phyloP scores from a whole-genome alignment of 2,113 vertebrate genomes.

The Falco punctatus region DNA sequence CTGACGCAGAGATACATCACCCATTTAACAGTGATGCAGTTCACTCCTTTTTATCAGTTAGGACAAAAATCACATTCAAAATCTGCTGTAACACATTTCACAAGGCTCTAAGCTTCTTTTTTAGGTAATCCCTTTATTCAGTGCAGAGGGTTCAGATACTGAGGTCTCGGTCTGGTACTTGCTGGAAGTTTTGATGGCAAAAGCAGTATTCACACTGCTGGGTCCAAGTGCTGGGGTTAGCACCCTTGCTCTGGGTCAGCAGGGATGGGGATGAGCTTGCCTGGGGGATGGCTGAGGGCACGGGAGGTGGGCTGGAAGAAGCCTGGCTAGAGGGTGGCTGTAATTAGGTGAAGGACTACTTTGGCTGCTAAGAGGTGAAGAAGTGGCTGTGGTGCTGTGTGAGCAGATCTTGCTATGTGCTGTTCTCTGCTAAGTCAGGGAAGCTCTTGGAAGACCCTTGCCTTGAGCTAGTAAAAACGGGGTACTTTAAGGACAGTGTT shows the following conservation, averaged over 20 bases:
- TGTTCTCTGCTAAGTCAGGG: neutral
- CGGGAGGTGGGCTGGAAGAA: neutral
- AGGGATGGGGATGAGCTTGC: neutral
- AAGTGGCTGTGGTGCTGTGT: neutral
- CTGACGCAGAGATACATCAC: neutral
- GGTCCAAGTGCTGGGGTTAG: neutral
- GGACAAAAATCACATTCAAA: neutral
- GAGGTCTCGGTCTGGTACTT: neutral
- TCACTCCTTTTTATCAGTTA: neutral
- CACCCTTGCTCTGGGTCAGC: neutral
- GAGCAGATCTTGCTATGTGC: neutral
- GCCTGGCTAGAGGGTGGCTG: neutral
- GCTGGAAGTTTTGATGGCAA: neutral
- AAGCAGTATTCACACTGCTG: neutral
- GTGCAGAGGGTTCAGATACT: neutral
- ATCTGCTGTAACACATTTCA: neutral
- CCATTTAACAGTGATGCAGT: neutral
- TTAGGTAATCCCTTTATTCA: neutral
- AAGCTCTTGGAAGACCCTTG: neutral
- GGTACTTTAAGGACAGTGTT: conserved; percentile 70
- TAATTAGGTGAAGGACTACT: neutral
- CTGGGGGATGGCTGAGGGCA: neutral
- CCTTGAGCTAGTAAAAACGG: neutral
- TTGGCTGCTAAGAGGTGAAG: neutral
- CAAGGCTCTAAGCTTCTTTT: neutral